A percentile compares a stretch with the other conserved stretches of the same genome.
Evolutionary conservation across 2,113 vertebrate species (phyloP).

Genomic region (Alces alces): DNA sequence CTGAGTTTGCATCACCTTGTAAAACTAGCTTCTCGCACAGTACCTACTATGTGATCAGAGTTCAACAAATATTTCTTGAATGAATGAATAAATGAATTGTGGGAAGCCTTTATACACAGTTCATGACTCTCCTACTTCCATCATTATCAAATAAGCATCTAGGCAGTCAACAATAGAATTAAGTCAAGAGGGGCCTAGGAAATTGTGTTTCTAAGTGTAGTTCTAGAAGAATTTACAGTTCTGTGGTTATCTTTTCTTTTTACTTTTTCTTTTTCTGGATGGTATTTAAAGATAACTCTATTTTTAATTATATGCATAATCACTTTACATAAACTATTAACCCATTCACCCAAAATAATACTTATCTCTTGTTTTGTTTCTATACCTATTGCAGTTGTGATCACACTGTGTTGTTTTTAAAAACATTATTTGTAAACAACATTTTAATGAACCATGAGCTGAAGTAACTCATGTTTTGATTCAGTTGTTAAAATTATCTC

Average conservation of each 20-base stretch:
- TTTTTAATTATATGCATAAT: background rate
- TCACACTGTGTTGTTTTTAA: background rate
- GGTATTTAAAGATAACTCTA: background rate
- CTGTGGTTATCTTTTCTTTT: background rate
- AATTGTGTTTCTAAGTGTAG: background rate
- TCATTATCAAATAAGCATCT: background rate
- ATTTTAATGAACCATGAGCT: background rate
- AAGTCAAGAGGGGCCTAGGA: background rate
- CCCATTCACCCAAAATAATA: background rate
- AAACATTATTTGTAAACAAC: background rate
- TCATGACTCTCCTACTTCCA: background rate
- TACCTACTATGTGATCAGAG: background rate
- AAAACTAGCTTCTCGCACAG: background rate
- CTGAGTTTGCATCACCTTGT: background rate
- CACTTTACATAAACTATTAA: background rate
- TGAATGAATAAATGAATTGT: background rate
- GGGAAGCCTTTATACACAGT: background rate
- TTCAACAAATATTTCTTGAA: background rate
- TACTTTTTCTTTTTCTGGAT: background rate
- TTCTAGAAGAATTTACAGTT: background rate
- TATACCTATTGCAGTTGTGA: background rate
- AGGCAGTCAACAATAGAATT: background rate
- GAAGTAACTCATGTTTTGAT: slow-evolving; percentile 3
- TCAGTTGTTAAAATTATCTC: background rate
- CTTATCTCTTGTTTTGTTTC: background rate